Percentiles rank a stretch among this genome's conserved stretches.
Evolutionary conservation across 2,797 vertebrate species (phyloP).

Genomic region (Xyrichtys novacula): DNA sequence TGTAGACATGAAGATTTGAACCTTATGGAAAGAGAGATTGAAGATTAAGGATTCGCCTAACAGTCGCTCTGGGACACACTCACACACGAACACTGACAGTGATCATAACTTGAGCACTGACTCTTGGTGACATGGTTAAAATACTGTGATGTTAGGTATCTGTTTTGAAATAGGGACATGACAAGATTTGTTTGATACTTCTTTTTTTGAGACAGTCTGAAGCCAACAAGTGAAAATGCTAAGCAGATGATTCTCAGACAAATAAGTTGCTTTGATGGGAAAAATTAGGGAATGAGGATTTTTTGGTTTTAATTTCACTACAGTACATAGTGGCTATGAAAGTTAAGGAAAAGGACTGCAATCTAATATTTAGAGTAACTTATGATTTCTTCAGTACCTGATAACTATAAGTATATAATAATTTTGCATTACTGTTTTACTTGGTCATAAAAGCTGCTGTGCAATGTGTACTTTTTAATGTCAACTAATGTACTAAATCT

Average conservation of each 20-base stretch:
- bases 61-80: conserved; percentile 1
- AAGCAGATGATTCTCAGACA: conserved; percentile 43
- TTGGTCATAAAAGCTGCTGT: conserved; percentile 61
- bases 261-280: conserved; percentile 54
- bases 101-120: conserved; percentile 40
- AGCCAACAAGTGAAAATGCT: conserved; percentile 19
- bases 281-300: conserved; percentile 72
- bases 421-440: conserved; percentile 40
- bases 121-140: conserved; percentile 15
- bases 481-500: conserved; percentile 27
- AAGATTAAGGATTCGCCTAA: conserved; percentile 18
- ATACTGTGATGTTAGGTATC: conserved; percentile 3
- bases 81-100: too few species aligned
- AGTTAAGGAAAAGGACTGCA: conserved; percentile 13
- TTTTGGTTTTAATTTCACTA: conserved; percentile 24
- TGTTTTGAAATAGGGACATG: conserved; percentile 13
- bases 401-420: conserved; percentile 13
- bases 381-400: too few species aligned
- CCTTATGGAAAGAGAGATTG: conserved; percentile 1
- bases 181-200: not conserved
- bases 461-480: conserved; percentile 37
- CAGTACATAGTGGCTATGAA: conserved; percentile 6
- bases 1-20: not conserved
- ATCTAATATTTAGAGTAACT: conserved; percentile 34
- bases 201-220: conserved; percentile 12